Conservation (phyloP, 2,797 vertebrate genomes). For the Sylvilagus floridanus region DNA sequence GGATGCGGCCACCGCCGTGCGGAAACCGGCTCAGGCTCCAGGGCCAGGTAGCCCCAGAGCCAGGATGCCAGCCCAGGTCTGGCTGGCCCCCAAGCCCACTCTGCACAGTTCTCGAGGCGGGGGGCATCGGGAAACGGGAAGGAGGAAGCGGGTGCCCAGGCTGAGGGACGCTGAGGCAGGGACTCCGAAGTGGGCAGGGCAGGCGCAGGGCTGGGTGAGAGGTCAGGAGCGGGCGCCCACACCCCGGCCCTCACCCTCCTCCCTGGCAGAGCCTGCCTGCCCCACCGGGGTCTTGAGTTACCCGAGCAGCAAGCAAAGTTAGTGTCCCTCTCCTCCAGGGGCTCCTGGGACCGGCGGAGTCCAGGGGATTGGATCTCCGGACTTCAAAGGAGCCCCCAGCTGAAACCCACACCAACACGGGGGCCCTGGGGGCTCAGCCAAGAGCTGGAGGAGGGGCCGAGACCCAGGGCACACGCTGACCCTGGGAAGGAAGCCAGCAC, state of each 20-base stretch:
- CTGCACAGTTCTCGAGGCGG: too few relatives aligned
- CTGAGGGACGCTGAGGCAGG: too few relatives aligned
- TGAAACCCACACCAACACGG: constrained; percentile 46
- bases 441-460: not conserved
- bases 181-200: too few relatives aligned
- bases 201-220: not conserved
- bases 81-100: too few relatives aligned
- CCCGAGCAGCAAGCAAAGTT: not conserved
- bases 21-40: too few relatives aligned
- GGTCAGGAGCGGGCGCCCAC: not conserved
- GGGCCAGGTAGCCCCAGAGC: too few relatives aligned
- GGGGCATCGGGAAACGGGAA: too few relatives aligned
- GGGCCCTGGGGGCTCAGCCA: not conserved
- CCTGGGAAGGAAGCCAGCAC: not conserved
- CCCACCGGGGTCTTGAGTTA: not conserved
- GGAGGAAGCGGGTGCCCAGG: too few relatives aligned
- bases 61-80: too few relatives aligned
- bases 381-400: constrained; percentile 73
- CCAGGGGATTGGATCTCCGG: constrained; percentile 51
- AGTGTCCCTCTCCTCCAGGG: not conserved
- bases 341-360: not conserved
- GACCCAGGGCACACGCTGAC: not conserved
- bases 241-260: not conserved
- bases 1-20: too few relatives aligned
- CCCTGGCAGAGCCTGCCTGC: not conserved